Percentiles rank a stretch among this genome's conserved stretches.
Conservation (phyloP, 2,888 invertebrate genomes). For the Eumacrocentrus americanus region DNA sequence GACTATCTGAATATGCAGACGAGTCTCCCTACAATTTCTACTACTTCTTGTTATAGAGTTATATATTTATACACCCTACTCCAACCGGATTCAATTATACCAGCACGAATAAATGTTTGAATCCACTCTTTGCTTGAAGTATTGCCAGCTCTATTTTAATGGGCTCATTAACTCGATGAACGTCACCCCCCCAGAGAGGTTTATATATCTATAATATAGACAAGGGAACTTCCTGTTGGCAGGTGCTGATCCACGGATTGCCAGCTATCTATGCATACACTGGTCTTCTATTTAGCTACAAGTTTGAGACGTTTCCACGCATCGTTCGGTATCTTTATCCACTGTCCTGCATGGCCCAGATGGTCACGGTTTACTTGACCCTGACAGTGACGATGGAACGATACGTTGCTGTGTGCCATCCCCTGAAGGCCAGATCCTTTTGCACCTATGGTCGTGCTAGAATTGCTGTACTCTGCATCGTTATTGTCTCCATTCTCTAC, state of each 20-base stretch:
- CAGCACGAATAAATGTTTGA: too few species aligned
- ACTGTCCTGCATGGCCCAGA: conserved; percentile 85
- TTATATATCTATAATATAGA: too few species aligned
- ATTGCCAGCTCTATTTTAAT: not conserved
- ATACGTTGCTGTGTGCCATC: conserved; percentile 93
- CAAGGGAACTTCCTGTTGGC: conserved; percentile 35
- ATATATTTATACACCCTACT: too few species aligned
- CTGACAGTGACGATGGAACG: conserved; percentile 90
- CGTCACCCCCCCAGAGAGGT: too few species aligned
- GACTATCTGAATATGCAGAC: too few species aligned
- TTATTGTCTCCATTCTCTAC: conserved; percentile 81
- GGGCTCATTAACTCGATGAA: not conserved
- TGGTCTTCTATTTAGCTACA: conserved; percentile 76
- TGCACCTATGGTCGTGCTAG: conserved; percentile 89
- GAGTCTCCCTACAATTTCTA: too few species aligned
- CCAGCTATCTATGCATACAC: conserved; percentile 86
- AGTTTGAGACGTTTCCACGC: conserved; percentile 79
- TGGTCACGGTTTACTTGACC: conserved; percentile 91
- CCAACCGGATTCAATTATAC: too few species aligned
- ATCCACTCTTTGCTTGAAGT: not conserved
- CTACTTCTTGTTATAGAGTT: too few species aligned
- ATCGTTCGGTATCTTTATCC: conserved; percentile 83
- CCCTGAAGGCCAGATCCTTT: conserved; percentile 83
- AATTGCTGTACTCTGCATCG: conserved; percentile 82
- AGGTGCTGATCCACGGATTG: conserved; percentile 78